Base-by-base conservation (phyloP, 2,113 vertebrate genomes). In the Fregetta grallaria region DNA sequence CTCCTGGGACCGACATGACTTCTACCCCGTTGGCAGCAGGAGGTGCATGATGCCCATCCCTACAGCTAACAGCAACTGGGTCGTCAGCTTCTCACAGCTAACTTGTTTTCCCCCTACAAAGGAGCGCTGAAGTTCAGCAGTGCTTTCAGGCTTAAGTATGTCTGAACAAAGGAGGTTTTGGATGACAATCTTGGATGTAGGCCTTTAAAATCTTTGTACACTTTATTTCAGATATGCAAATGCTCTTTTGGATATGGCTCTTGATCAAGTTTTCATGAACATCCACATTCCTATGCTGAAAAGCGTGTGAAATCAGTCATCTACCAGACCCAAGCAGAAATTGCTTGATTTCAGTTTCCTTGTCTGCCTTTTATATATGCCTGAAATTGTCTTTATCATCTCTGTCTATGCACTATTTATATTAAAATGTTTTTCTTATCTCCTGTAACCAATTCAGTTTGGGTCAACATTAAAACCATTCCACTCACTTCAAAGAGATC, bases 191-290 rank as follows among this genome's bases (percentile, higher is more conserved):
- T 94, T 92, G 93, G 90, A 94, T 73, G 81, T 30, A 58, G 93
- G 96, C 90, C 92, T 93, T 94, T 66, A 95, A 93, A 97, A 97
- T 96, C 92, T 92, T 94, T 73, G 86, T 91, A 25, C 86, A 92
- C 93, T 85, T 80, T 82, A 84, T 92, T 95, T 97, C 70, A 97
- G 94, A 96, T 95, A 96, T 94, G 94, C 92, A 94, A 97, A 94
- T 96, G 85, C 19, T 86, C 71, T 68, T 96, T 95, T 53, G 80
- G 95, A 86, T 94, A 86, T 95, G 94, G 84, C 77, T 95, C 94
- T 95, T 97, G 92, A 95, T 97, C 92, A 96, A 95, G 86, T 96
- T 97, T 97, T 97, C 77, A 91, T 91, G 87, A 97, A 88, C 81
- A 96, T 94, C 84, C 87, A 74, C 91, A 77, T 93, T 95, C 78